Percentiles rank a stretch among this genome's conserved stretches.
Conservation (phyloP, 2,797 vertebrate species). For the Sebastes flavidus region DNA sequence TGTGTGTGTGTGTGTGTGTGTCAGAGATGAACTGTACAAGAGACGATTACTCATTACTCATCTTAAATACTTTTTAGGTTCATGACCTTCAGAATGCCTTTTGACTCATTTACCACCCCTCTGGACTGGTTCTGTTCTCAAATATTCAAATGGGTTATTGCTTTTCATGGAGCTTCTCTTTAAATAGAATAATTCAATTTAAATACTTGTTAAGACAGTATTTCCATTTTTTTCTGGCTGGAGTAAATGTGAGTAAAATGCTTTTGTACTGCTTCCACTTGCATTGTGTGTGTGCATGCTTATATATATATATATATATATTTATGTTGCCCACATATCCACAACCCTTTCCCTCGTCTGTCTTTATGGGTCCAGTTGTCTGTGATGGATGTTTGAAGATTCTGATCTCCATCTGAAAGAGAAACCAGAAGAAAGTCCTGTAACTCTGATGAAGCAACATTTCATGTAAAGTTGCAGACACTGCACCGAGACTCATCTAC, state of each 20-base stretch:
- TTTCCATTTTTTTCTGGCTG: background rate
- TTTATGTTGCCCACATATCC: background rate
- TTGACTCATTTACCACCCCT: too few species aligned
- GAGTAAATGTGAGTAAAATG: slow-evolving; percentile 1
- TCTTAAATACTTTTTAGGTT: background rate
- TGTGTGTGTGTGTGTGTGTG: background rate
- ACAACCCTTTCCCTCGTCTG: background rate
- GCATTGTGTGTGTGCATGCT: background rate
- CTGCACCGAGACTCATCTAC: too few species aligned
- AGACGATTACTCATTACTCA: background rate
- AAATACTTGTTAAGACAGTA: background rate
- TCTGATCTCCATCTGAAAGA: slow-evolving; percentile 24
- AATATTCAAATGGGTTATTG: too few species aligned
- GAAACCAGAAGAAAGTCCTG: background rate
- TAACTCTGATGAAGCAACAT: too few species aligned
- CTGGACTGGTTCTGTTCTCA: too few species aligned
- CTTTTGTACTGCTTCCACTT: background rate
- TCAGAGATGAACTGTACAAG: background rate
- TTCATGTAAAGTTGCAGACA: too few species aligned
- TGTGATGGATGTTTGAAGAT: background rate
- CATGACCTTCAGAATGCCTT: too few species aligned
- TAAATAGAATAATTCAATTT: too few species aligned
- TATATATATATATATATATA: background rate
- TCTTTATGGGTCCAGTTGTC: slow-evolving; percentile 13
- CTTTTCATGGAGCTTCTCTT: too few species aligned